Percentiles rank a stretch among this genome's conserved stretches.
These are phyloP conservation scores for Colossoma macropomum DNA, from an alignment of 2,113 vertebrate genomes.

Conservation along the genomic window DNA sequence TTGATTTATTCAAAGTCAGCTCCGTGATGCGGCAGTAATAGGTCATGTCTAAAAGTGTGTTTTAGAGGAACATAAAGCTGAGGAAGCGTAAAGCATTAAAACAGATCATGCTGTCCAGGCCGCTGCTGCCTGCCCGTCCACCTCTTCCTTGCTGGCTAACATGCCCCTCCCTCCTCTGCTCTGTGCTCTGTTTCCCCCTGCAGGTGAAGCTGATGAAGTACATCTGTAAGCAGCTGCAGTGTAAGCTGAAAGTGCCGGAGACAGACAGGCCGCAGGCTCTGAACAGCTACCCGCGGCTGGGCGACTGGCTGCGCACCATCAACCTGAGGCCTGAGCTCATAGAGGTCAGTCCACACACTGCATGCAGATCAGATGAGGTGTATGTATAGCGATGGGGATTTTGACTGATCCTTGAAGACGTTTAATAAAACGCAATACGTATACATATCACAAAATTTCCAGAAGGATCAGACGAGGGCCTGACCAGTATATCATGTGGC, in stretches of 20 bases:
- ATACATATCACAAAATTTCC: no score
- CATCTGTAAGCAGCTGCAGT: conserved; percentile 94
- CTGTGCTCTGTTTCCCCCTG: conserved; percentile 67
- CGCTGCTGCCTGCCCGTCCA: not conserved
- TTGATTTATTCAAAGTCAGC: not conserved
- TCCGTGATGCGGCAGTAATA: no score
- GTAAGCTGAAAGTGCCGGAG: conserved; percentile 90
- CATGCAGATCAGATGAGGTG: not conserved
- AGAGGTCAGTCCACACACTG: conserved; percentile 78
- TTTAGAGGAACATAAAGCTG: not conserved
- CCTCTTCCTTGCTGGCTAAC: conserved; percentile 46
- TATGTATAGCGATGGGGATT: not conserved
- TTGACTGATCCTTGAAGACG: no score
- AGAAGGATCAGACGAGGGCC: no score
- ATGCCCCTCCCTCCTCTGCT: conserved; percentile 55
- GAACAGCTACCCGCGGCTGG: conserved; percentile 89
- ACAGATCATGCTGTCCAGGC: not conserved
- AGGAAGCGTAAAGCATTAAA: no score
- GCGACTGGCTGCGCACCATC: conserved; percentile 93
- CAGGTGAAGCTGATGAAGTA: conserved; percentile 97
- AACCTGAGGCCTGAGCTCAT: conserved; percentile 88
- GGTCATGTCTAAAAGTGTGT: not conserved
- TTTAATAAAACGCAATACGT: no score
- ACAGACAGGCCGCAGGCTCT: conserved; percentile 84
- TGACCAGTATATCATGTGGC: no score